Evolutionary conservation across 1,140 invertebrate genomes (phyloP).

Genomic region (Mya arenaria): DNA sequence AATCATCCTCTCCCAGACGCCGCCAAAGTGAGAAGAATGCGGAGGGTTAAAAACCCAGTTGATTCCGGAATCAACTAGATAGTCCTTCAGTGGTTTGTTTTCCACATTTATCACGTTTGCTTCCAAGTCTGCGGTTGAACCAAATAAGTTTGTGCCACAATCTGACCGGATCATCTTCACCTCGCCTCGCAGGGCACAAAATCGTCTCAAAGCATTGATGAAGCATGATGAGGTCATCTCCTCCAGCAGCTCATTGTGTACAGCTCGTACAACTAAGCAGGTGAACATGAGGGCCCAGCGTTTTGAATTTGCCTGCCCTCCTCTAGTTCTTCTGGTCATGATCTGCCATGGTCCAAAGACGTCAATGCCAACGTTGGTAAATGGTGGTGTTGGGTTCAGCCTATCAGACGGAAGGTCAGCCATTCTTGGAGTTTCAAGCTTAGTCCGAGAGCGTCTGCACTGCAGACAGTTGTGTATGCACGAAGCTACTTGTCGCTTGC

Average conservation of each 20-base stretch:
- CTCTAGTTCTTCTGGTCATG: slow-evolving; percentile 11
- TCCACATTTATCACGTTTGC: not conserved
- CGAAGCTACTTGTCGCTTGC: too few relatives aligned
- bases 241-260: slow-evolving; percentile 59
- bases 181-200: slow-evolving; percentile 50
- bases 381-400: not conserved
- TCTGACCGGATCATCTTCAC: slow-evolving; percentile 52
- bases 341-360: slow-evolving; percentile 37
- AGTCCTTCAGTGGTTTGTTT: not conserved
- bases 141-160: slow-evolving; percentile 54
- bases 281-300: slow-evolving; percentile 58
- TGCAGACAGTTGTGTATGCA: too few relatives aligned
- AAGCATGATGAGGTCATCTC: slow-evolving; percentile 32
- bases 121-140: not conserved
- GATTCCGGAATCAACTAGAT: not conserved
- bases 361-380: slow-evolving; percentile 38
- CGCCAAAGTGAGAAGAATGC: slow-evolving; percentile 51
- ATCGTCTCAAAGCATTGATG: slow-evolving; percentile 58
- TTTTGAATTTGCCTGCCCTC: slow-evolving; percentile 28
- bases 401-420: not conserved
- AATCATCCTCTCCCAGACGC: slow-evolving; percentile 62
- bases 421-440: too few relatives aligned
- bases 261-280: slow-evolving; percentile 35
- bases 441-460: too few relatives aligned
- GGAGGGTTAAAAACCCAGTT: slow-evolving; percentile 51